phyloP scores from a whole-genome alignment of 2,888 invertebrate species.

The Hemistola chrysoprasaria region DNA sequence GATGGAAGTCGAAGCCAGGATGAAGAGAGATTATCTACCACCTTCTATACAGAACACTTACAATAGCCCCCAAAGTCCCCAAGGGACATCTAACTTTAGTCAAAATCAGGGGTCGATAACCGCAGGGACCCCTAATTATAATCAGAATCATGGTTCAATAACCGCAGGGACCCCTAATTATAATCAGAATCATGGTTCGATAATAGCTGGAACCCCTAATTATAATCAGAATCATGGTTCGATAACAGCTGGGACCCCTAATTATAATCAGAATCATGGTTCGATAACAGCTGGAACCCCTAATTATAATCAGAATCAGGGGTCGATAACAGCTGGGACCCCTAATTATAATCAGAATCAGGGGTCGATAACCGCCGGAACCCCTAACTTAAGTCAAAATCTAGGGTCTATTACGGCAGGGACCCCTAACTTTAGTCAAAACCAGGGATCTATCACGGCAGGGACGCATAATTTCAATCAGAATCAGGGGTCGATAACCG shows the following conservation, averaged over 20 bases:
- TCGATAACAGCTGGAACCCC: constrained; percentile 19
- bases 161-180: constrained; percentile 24
- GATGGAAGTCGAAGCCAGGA: constrained; percentile 94
- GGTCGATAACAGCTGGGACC: constrained; percentile 20
- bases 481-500: constrained; percentile 6
- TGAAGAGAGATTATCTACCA: constrained; percentile 91
- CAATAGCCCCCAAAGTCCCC: constrained; percentile 24
- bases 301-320: constrained; percentile 4
- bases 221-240: constrained; percentile 13
- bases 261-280: constrained; percentile 12
- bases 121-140: constrained; percentile 22
- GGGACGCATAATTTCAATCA: constrained; percentile 5
- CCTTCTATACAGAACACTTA: constrained; percentile 82
- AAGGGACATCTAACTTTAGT: constrained; percentile 1
- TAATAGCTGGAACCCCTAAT: constrained; percentile 2
- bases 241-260: constrained; percentile 5
- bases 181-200: constrained; percentile 14
- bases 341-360: constrained; percentile 25
- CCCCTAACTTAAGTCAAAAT: constrained; percentile 14
- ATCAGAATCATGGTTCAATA: constrained; percentile 21
- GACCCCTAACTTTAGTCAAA: constrained; percentile 4
- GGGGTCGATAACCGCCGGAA: constrained; percentile 18
- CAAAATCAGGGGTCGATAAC: constrained; percentile 15
- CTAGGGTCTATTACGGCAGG: constrained; percentile 10
- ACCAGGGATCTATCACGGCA: constrained; percentile 1